Conservation (phyloP, 2,888 invertebrate genomes). For the Dilophus febrilis region DNA sequence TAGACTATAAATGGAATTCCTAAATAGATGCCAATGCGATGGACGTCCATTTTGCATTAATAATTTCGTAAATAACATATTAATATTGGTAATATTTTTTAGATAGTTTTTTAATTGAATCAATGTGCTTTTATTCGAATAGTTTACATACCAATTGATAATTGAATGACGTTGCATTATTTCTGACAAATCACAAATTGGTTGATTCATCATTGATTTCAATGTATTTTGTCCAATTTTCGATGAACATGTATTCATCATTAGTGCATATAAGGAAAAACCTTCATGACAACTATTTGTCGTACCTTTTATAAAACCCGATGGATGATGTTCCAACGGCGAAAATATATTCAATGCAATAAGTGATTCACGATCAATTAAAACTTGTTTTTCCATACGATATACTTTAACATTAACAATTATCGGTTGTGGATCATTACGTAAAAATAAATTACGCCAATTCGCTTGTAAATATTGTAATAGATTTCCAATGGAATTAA, state of each 20-base stretch:
- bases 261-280: slow-evolving; percentile 16
- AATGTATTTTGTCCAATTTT: slow-evolving; percentile 9
- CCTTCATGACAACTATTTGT: slow-evolving; percentile 32
- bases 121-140: slow-evolving; percentile 4
- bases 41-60: slow-evolving; percentile 7
- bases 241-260: slow-evolving; percentile 12
- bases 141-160: slow-evolving; percentile 10
- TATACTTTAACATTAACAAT: slow-evolving; percentile 10
- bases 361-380: slow-evolving; percentile 41
- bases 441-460: slow-evolving; percentile 10
- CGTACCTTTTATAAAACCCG: slow-evolving; percentile 41
- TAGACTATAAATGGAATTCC: slow-evolving; percentile 5
- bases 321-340: slow-evolving; percentile 43
- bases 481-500: slow-evolving; percentile 11
- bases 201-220: slow-evolving; percentile 10
- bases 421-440: slow-evolving; percentile 5
- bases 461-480: slow-evolving; percentile 10
- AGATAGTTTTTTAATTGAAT: slow-evolving; percentile 6
- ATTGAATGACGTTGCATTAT: slow-evolving; percentile 9
- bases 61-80: slow-evolving; percentile 8
- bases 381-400: slow-evolving; percentile 37
- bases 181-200: slow-evolving; percentile 8
- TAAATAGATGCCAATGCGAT: slow-evolving; percentile 4
- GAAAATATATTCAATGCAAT: slow-evolving; percentile 49
- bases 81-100: slow-evolving; percentile 8